Percentiles rank a stretch among this genome's conserved stretches.
These are phyloP conservation scores for Temnothorax longispinosus DNA, from an alignment of 1,140 invertebrate species.

Conservation along the genomic window DNA sequence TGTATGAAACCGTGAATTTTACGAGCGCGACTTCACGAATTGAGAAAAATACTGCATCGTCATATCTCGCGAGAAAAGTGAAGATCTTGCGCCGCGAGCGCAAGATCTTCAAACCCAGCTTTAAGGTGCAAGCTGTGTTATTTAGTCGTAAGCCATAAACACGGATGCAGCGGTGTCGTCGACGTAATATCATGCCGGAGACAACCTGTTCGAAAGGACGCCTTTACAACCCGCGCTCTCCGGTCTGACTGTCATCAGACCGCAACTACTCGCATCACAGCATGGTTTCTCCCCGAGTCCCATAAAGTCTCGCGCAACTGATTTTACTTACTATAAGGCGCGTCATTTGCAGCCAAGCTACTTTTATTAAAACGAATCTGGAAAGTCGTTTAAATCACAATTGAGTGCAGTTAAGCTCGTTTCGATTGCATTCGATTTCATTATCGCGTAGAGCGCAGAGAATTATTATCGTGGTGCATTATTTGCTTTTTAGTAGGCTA, in stretches of 20 bases:
- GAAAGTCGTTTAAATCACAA: background rate
- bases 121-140: slow-evolving; percentile 39
- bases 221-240: slow-evolving; percentile 39
- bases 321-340: slow-evolving; percentile 8
- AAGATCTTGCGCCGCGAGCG: background rate
- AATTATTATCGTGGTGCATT: background rate
- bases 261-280: slow-evolving; percentile 1
- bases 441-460: background rate
- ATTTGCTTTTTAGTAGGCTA: background rate
- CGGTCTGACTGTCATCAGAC: background rate
- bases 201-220: slow-evolving; percentile 43
- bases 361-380: slow-evolving; percentile 13
- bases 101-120: background rate
- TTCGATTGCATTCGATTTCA: slow-evolving; percentile 7
- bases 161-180: slow-evolving; percentile 10
- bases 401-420: background rate
- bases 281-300: background rate
- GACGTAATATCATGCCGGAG: slow-evolving; percentile 32
- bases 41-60: slow-evolving; percentile 1
- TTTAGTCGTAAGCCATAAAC: slow-evolving; percentile 57
- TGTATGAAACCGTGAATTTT: background rate
- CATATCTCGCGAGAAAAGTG: background rate
- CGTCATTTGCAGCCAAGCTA: background rate
- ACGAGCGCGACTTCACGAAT: slow-evolving; percentile 8
- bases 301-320: slow-evolving; percentile 27